Percentiles rank a stretch among this genome's conserved stretches.
Evolutionary conservation across 2,113 vertebrate species (phyloP).

Genomic region (Paradoxurus hermaphroditus): DNA sequence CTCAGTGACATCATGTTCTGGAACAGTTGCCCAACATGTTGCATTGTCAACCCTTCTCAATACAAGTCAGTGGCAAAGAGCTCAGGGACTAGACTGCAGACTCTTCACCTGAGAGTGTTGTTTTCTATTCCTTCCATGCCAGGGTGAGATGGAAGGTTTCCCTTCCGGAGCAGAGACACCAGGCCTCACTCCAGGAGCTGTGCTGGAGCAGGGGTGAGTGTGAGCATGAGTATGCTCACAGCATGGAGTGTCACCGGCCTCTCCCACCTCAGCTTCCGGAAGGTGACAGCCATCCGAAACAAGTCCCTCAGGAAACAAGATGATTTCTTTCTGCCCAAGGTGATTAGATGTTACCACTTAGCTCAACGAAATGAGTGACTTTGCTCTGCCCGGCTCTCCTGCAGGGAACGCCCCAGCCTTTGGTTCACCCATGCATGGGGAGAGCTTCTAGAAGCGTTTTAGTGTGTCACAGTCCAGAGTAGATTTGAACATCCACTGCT

Average conservation of each 20-base stretch:
- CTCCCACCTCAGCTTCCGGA: neutral
- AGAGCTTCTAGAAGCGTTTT: neutral
- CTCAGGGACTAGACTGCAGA: too few relatives aligned
- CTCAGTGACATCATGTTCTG: neutral
- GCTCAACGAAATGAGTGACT: neutral
- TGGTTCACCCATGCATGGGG: fast-evolving
- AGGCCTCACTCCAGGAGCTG: too few relatives aligned
- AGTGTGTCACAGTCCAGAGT: neutral
- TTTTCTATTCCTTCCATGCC: neutral
- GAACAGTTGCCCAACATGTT: neutral
- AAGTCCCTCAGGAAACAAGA: neutral
- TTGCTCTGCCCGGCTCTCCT: neutral
- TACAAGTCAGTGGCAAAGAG: neutral
- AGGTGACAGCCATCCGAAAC: neutral
- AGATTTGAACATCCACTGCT: neutral
- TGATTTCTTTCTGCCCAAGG: neutral
- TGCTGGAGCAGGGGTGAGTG: too few relatives aligned
- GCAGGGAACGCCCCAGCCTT: fast-evolving
- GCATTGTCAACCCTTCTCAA: neutral
- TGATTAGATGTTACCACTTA: too few relatives aligned
- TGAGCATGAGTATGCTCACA: fast-evolving
- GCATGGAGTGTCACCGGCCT: fast-evolving
- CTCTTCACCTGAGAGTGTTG: too few relatives aligned
- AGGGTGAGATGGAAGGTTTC: neutral
- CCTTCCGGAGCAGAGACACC: neutral